A percentile compares a stretch with the other conserved stretches of the same genome.
These are phyloP conservation scores for Holothuria leucospilota DNA, from an alignment of 53 echinoderm and acorn worm genomes.

Conservation along the genomic window DNA sequence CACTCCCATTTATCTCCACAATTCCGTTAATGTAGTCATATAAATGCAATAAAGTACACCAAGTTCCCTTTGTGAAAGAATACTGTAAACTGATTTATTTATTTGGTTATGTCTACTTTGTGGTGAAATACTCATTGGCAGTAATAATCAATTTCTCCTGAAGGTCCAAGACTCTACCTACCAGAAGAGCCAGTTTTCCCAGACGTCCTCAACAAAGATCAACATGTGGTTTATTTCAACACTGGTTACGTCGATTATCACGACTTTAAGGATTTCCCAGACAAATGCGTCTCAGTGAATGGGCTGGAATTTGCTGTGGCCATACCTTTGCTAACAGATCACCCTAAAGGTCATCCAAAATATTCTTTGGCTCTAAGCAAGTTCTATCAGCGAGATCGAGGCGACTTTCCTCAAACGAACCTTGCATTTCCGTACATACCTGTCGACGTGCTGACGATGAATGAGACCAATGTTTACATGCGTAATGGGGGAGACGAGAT, in stretches of 20 bases:
- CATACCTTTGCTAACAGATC: neutral
- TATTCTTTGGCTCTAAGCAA: constrained; percentile 8
- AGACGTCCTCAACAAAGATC: neutral
- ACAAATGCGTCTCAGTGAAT: neutral
- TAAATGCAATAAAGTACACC: too few relatives aligned
- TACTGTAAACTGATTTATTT: too few relatives aligned
- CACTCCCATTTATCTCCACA: too few relatives aligned
- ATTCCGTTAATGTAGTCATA: too few relatives aligned
- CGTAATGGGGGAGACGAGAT: neutral
- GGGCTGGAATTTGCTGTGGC: neutral
- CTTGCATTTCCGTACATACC: constrained; percentile 13
- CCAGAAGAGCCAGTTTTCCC: neutral
- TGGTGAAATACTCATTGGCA: too few relatives aligned
- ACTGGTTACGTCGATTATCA: neutral
- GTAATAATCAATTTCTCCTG: neutral
- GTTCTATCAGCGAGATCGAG: constrained; percentile 1
- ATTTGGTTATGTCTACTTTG: too few relatives aligned
- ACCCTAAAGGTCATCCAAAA: neutral
- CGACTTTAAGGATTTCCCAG: neutral
- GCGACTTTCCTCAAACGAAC: constrained; percentile 5
- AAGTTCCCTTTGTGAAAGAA: too few relatives aligned
- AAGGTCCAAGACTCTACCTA: constrained; percentile 6
- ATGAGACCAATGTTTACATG: neutral
- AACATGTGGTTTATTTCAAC: constrained; percentile 6
- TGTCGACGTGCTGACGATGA: neutral